phyloP scores from a whole-genome alignment of 2,113 vertebrate species.

The Tylochromis polylepis region DNA sequence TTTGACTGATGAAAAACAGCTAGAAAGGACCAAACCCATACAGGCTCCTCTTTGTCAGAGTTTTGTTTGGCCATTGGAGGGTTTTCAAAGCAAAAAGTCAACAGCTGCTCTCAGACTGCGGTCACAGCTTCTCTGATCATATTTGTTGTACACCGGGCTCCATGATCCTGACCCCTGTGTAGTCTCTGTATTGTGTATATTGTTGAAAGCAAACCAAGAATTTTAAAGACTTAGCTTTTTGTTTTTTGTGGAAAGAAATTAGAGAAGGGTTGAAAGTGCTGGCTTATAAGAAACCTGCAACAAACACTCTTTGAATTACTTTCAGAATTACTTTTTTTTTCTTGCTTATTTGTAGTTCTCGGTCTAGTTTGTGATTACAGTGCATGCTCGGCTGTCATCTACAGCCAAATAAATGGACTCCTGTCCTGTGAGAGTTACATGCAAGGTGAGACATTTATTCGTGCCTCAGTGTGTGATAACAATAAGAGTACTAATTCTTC shows the following conservation, averaged over 20 bases:
- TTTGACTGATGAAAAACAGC: slow-evolving; percentile 38
- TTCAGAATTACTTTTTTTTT: background rate
- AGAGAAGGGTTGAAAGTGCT: background rate
- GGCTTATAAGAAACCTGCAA: background rate
- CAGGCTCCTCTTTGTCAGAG: slow-evolving; percentile 13
- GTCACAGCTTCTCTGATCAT: slow-evolving; percentile 17
- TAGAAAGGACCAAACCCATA: slow-evolving; percentile 13
- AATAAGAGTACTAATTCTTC: background rate
- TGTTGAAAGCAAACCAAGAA: background rate
- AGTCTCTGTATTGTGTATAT: background rate
- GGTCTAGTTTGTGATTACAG: background rate
- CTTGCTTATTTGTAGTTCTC: background rate
- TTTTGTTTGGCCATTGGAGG: slow-evolving; percentile 8
- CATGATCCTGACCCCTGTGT: background rate
- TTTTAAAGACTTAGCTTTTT: background rate
- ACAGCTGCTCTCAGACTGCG: slow-evolving; percentile 21
- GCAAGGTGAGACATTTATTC: background rate
- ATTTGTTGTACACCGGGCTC: background rate
- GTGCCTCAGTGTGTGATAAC: background rate
- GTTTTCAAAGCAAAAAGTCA: slow-evolving; percentile 14
- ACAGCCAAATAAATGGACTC: background rate
- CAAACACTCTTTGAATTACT: slow-evolving; percentile 24
- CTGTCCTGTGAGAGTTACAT: background rate
- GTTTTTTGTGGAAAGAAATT: background rate
- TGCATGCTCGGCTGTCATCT: background rate